Base-by-base conservation (phyloP, 2,888 invertebrate genomes). In the Deroplatys truncata region DNA sequence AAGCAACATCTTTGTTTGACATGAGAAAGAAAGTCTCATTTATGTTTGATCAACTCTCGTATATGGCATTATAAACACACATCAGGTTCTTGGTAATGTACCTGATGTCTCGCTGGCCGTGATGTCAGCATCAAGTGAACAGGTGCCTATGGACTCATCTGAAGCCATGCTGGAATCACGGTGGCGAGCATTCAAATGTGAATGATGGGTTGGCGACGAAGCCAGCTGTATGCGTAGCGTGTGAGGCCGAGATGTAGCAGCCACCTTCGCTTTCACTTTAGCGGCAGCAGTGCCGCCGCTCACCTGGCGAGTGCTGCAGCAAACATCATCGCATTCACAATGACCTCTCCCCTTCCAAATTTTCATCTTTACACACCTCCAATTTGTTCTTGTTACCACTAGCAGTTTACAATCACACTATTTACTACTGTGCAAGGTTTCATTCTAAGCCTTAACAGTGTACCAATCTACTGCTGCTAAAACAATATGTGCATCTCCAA, bases 81-180 rank as follows among this genome's bases (percentile, higher is more conserved):
- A 43, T 16, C 56, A 20, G 56, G 16, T 25, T 56, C 56, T 20
- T 72, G 43, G 9, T 43, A 28, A 43, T 35, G 35, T 89, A 91
- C 91, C 91, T 91, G 91, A 91, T 83, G 91, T 91, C 31, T 92
- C 92, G 84, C 92, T 91, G 84, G 91, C 91, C 85, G 92, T 92
- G 92, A 96, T 96, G 92, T 98, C 97, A 93, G 97, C 97, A 93
- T 98, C 97, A 92, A 98, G 94, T 92, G 97, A 97, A 94, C 97
- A 98, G 94, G 97, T 97, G 92, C 97, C 97, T 92, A 97, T 97
- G 89, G 97, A 97, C 93, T 98, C 98, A 94, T 96, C 95, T 92
- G 92, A 90, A 20, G 91, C 90, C 91, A 91, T 91, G 82, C 88
- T 87, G 90, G 35, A 87, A 25, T n/a, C 83, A 84, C 86, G 83